Conservation (phyloP, 2,888 invertebrate species). For the Frankliniella fusca region DNA sequence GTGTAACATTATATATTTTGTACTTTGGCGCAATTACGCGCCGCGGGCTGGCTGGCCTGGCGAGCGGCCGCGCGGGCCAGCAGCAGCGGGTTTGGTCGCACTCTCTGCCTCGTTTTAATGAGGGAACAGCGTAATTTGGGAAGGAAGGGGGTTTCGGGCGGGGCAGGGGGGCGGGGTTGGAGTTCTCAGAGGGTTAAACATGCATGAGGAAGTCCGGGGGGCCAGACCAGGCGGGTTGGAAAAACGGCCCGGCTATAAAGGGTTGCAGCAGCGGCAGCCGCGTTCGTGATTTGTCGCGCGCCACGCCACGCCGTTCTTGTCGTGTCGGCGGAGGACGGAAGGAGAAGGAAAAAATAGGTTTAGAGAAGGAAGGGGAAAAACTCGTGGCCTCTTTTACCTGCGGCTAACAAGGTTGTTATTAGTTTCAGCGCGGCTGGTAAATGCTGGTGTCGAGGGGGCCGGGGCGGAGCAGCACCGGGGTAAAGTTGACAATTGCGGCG, state of each 20-base stretch:
- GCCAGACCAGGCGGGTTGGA: not conserved
- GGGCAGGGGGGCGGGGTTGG: not conserved
- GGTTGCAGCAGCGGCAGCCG: not conserved
- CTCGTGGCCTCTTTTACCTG: not conserved
- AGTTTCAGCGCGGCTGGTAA: not conserved
- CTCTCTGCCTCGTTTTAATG: not conserved
- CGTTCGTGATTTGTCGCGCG: not conserved
- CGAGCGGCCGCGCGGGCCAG: not conserved
- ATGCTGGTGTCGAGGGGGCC: too few relatives aligned
- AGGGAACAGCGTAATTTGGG: constrained; percentile 19
- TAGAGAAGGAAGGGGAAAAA: not conserved
- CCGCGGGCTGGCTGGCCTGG: too few relatives aligned
- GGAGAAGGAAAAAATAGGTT: too few relatives aligned
- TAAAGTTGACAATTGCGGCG: too few relatives aligned
- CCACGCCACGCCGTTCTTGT: not conserved
- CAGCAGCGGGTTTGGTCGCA: too few relatives aligned
- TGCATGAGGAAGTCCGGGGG: not conserved
- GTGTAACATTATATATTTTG: too few relatives aligned
- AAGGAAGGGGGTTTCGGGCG: too few relatives aligned
- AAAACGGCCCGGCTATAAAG: not conserved
- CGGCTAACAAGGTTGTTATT: constrained; percentile 4
- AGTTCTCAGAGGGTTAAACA: constrained; percentile 13
- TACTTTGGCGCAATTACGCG: too few relatives aligned
- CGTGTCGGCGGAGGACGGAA: not conserved
- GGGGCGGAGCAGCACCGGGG: too few relatives aligned